Conservation (phyloP, 2,113 vertebrate genomes). For the Jaculus jaculus region DNA sequence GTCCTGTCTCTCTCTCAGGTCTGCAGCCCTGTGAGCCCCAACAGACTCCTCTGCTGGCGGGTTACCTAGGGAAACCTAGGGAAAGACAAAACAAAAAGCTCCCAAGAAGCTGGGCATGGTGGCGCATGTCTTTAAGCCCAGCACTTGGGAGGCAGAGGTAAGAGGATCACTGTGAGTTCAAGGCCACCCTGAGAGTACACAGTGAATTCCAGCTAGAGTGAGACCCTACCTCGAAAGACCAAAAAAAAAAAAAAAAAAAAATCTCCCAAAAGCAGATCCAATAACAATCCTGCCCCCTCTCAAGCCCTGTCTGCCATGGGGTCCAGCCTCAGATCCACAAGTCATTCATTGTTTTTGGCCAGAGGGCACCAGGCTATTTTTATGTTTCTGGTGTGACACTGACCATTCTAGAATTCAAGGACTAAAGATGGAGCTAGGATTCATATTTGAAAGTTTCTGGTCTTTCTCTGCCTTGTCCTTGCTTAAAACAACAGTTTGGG, state of each 20-base stretch:
- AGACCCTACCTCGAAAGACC: too few species aligned
- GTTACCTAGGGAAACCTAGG: not conserved
- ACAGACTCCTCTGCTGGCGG: not conserved
- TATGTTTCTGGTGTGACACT: not conserved
- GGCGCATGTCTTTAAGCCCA: too few species aligned
- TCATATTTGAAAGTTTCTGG: not conserved
- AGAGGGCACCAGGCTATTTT: not conserved
- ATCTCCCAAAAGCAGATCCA: not conserved
- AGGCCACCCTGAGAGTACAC: too few species aligned
- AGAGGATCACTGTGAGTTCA: too few species aligned
- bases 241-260: too few species aligned
- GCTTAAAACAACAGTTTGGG: not conserved
- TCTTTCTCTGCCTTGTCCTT: not conserved
- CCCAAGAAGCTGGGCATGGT: too few species aligned
- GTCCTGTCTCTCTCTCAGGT: not conserved
- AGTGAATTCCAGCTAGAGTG: too few species aligned
- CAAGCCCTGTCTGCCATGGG: not conserved
- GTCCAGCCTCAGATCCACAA: not conserved
- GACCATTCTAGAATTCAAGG: constrained; percentile 22
- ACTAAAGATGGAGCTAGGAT: constrained; percentile 18
- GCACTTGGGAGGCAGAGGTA: too few species aligned
- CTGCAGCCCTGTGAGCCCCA: not conserved
- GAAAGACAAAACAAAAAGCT: not conserved
- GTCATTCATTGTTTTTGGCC: not conserved
- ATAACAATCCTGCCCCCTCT: not conserved